Base-by-base conservation (phyloP, 2,888 invertebrate genomes). In the Agonopterix subpropinquella region DNA sequence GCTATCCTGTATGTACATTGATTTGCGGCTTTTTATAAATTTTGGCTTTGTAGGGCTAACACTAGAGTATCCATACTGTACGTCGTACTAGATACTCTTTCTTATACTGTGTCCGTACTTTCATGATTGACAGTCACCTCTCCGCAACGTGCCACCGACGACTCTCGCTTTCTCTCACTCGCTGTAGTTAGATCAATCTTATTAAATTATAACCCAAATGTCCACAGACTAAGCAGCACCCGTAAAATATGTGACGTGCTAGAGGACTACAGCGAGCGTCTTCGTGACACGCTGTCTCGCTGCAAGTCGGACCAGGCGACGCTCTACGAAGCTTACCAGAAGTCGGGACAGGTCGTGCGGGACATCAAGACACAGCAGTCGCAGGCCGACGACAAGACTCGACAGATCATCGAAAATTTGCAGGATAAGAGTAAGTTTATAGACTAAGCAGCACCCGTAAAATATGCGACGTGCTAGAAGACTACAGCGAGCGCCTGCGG, bases 181-280 rank as follows among this genome's bases (percentile, higher is more conserved):
- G n/a, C n/a, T n/a, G n/a, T 36, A 36, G 8, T 1, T 36, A 10
- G 10, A 36, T 9, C 36, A 8, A 36, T 10, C 36, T 2, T 10
- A 36, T 2, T 36, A 36, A 13, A 13, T n/a, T n/a, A 13, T 13
- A 18, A 18, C 18, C 18, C 18, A 18, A 28, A 39, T n/a, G 11
- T 8, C 5, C 39, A 7, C 49, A 75, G 75, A 47, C 44, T 79
- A 13, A 60, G 46, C 45, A 69, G 72, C 53, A 69, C 79, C 39
- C 79, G 82, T 36, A 70, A 67, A 51, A 73, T 82, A n/a, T 77
- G 79, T 61, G 73, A 70, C 50, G 77, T 70, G 46, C 62, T 85
- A 36, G 73, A 79, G 51, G 70, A 76, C 44, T 69, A 74, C 59
- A 63, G 65, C 53, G 69, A 61, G 52, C 65, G 77, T 1, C 64